Base-by-base conservation (phyloP, 2,888 invertebrate genomes). In the Labia minor region DNA sequence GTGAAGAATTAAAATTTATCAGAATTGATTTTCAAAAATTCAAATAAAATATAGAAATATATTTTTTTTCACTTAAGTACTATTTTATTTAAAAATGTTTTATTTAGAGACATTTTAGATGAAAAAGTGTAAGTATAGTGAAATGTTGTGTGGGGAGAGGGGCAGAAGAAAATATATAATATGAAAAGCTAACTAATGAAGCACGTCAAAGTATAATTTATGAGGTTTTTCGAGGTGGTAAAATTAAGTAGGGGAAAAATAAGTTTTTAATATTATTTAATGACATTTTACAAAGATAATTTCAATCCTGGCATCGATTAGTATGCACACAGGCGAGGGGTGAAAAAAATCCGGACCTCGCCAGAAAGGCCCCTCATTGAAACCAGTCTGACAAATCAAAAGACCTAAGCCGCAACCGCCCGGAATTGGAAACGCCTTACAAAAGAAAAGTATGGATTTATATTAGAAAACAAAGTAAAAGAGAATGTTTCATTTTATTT, bases 181-280 rank as follows among this genome's bases (percentile, higher is more conserved):
- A 6, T 49, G 49, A 49, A 26, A 49, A 49, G n/a, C n/a, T n/a
- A 49, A 49, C n/a, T 14, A 49, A 49, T 49, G 49, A 49, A 49
- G 49, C 49, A 49, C 49, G 49, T 49, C 49, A n/a, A n/a, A 3
- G 2, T 8, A 49, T 49, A 49, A 49, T 49, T 49, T 49, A 49
- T 49, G 49, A 49, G 49, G 3, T 49, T 16, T 14, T 49, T 49
- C n/a, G n/a, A 16, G 49, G 49, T 14, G 3, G 49, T 4, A 8
- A 49, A 49, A 16, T 49, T 16, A 8, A 14, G 14, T 4, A 49
- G 14, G 49, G 49, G 49, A 49, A 49, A 26, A 49, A 49, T 49
- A 49, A 49, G 49, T 49, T 49, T 49, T 49, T 49, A 49, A 49
- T 49, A 49, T 49, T 49, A 49, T 49, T 49, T 49, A 49, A 49